Evolutionary conservation across 1,140 invertebrate species (phyloP).

Genomic region (Heterodera carotae): DNA sequence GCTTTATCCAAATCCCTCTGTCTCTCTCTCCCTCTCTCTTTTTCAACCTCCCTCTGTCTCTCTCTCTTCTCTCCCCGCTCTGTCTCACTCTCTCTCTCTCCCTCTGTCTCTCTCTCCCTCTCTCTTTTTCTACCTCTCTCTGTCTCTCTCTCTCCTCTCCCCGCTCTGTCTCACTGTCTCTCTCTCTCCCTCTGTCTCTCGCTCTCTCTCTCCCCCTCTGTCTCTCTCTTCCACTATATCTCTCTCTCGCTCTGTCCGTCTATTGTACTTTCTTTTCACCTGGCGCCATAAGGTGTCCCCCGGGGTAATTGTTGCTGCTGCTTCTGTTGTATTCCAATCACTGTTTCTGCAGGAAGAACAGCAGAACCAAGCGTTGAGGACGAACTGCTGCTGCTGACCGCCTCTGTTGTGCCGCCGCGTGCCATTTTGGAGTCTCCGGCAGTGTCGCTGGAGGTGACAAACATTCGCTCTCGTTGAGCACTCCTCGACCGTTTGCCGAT

Average conservation of each 20-base stretch:
- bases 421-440: constrained; percentile 37
- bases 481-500: constrained; percentile 43
- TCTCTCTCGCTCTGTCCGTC: no score
- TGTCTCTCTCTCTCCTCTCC: no score
- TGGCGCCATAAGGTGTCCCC: background rate
- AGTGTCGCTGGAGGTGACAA: constrained; percentile 31
- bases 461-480: constrained; percentile 38
- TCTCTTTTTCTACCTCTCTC: no score
- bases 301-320: constrained; percentile 29
- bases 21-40: no score
- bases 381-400: background rate
- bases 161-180: no score
- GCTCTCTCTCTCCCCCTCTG: no score
- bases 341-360: background rate
- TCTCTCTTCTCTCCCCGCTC: no score
- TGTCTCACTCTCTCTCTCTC: no score
- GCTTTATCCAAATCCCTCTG: background rate
- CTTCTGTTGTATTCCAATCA: background rate
- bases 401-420: constrained; percentile 1
- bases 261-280: constrained; percentile 2
- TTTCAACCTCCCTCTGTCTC: no score
- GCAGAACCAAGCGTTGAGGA: background rate
- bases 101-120: no score
- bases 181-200: no score
- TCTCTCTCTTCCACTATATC: no score